Percentiles rank a stretch among this genome's conserved stretches.
Conservation (phyloP, 2,888 invertebrate genomes). For the Mechanitis mazaeus region DNA sequence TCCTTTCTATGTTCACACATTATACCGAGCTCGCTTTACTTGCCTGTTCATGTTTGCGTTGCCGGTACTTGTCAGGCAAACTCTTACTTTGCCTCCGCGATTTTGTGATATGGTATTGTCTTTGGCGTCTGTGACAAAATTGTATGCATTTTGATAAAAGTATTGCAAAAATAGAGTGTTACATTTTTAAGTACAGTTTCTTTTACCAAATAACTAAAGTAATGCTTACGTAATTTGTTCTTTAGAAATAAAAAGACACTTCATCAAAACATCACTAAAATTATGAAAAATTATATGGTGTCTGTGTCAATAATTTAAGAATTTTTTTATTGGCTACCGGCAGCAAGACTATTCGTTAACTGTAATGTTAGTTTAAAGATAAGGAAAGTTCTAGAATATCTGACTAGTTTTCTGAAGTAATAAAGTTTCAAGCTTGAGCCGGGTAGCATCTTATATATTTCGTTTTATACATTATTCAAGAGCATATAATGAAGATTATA, state of each 20-base stretch:
- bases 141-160: conserved; percentile 49
- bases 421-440: too few species aligned
- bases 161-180: conserved; percentile 17
- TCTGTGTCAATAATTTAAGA: too few species aligned
- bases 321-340: too few species aligned
- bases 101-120: conserved; percentile 65
- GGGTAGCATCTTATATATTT: conserved; percentile 13
- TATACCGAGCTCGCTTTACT: conserved; percentile 52
- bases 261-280: too few species aligned
- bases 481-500: conserved; percentile 21
- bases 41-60: conserved; percentile 62
- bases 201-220: neutral
- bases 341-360: too few species aligned
- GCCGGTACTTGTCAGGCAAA: conserved; percentile 63
- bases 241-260: too few species aligned
- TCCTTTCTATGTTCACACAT: conserved; percentile 27
- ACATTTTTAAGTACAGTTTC: neutral
- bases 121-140: conserved; percentile 58
- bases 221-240: neutral
- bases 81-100: conserved; percentile 62
- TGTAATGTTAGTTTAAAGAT: too few species aligned
- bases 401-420: too few species aligned
- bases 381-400: too few species aligned
- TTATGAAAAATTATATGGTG: too few species aligned
- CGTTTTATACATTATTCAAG: conserved; percentile 18